Percentiles rank a stretch among this genome's conserved stretches.
phyloP scores from a whole-genome alignment of 2,113 vertebrate species.

The Menidia beryllina region DNA sequence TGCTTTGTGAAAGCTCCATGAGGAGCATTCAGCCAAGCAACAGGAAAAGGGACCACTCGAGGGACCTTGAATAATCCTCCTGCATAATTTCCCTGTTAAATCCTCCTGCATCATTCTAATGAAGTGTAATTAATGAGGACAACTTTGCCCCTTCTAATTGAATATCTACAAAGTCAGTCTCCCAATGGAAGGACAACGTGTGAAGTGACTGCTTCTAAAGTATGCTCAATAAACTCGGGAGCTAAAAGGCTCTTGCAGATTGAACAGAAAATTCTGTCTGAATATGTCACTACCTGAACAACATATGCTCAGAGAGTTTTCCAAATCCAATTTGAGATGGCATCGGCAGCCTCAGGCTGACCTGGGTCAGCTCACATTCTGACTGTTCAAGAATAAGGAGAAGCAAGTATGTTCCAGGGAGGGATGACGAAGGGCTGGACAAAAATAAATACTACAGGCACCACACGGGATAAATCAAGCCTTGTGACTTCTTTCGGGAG shows the following conservation, averaged over 20 bases:
- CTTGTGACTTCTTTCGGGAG: constrained; percentile 19
- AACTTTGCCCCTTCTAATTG: constrained; percentile 62
- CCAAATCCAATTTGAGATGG: constrained; percentile 55
- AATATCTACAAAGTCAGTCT: constrained; percentile 69
- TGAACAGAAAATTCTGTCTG: constrained; percentile 26
- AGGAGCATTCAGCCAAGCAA: constrained; percentile 43
- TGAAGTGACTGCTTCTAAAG: constrained; percentile 10
- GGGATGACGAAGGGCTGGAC: constrained; percentile 41
- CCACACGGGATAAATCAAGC: constrained; percentile 38
- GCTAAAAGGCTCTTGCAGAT: constrained; percentile 34
- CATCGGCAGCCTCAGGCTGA: constrained; percentile 23
- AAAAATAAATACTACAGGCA: constrained; percentile 46
- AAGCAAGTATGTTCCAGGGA: constrained; percentile 51
- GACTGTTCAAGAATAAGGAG: constrained; percentile 9
- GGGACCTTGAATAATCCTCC: constrained; percentile 47
- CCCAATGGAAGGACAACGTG: constrained; percentile 26
- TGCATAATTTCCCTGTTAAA: constrained; percentile 47
- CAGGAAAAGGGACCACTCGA: constrained; percentile 29
- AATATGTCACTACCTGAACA: constrained; percentile 45
- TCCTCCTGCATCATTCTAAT: constrained; percentile 55
- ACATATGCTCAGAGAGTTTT: constrained; percentile 39
- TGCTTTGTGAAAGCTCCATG: constrained; percentile 39
- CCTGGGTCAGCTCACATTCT: constrained; percentile 14
- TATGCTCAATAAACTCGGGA: constrained; percentile 47
- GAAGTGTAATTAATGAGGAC: constrained; percentile 60